Evolutionary conservation across 35 echinoderm and acorn worm genomes (phyloP).

Genomic region (Lytechinus variegatus): DNA sequence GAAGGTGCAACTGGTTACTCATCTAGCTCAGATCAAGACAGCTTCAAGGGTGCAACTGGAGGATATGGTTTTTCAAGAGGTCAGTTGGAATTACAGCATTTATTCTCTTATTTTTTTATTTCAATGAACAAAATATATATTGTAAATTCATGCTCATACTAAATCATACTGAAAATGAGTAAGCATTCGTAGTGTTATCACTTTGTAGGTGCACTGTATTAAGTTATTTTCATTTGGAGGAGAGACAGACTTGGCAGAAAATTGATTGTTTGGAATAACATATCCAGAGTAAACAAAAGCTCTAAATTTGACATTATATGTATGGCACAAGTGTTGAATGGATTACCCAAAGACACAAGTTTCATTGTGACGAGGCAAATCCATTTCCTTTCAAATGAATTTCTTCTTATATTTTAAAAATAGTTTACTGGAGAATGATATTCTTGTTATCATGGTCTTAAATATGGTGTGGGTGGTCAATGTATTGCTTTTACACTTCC

Average conservation of each 20-base stretch:
- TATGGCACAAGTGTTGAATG: background rate
- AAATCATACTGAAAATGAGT: too few relatives aligned
- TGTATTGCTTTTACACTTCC: background rate
- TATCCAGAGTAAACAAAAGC: background rate
- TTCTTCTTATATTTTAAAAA: background rate
- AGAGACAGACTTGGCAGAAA: background rate
- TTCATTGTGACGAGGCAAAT: background rate
- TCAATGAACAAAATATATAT: too few relatives aligned
- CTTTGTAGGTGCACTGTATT: too few relatives aligned
- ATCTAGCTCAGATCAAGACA: slow-evolving; percentile 55
- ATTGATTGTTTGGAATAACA: background rate
- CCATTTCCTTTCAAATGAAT: background rate
- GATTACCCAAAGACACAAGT: background rate
- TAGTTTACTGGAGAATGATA: background rate
- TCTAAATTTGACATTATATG: background rate
- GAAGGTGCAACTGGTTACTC: slow-evolving; percentile 81
- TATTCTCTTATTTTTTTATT: background rate
- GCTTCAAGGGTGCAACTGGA: slow-evolving; percentile 58
- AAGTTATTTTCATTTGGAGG: too few relatives aligned
- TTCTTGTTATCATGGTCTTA: background rate
- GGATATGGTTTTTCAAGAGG: slow-evolving; percentile 74
- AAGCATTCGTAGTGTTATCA: background rate
- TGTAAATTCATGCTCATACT: too few relatives aligned
- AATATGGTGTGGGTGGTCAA: background rate
- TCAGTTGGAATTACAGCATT: slow-evolving; percentile 1